Conservation (phyloP, 2,113 vertebrate genomes). For the Melanotaenia duboulayi region DNA sequence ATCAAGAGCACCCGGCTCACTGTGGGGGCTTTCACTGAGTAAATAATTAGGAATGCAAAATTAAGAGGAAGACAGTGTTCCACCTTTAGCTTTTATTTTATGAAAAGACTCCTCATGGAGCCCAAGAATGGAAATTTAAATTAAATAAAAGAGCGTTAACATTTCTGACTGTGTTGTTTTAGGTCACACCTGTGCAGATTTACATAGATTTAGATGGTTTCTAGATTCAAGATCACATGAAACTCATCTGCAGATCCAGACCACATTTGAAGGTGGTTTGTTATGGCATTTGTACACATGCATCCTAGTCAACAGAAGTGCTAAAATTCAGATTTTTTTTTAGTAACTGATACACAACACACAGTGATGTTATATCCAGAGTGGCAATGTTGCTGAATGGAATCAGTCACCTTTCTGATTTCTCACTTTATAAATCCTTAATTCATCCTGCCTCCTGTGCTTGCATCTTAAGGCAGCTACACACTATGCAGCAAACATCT, state of each 20-base stretch:
- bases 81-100: not conserved
- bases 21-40: constrained; percentile 94
- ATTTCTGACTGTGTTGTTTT: not conserved
- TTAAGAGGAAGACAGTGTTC: not conserved
- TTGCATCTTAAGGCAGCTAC: no score
- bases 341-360: no score
- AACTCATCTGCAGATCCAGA: not conserved
- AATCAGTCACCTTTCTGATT: no score
- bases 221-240: not conserved
- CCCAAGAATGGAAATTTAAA: not conserved
- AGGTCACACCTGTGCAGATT: not conserved
- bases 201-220: no score
- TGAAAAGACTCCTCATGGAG: not conserved
- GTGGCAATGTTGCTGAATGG: no score
- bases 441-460: no score
- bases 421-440: no score
- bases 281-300: not conserved
- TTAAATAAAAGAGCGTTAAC: not conserved
- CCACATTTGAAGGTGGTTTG: not conserved
- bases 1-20: constrained; percentile 93
- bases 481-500: no score
- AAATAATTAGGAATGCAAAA: constrained; percentile 3
- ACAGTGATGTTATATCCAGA: no score
- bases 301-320: no score
- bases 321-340: no score